A percentile compares a stretch with the other conserved stretches of the same genome.
These are phyloP conservation scores for Digitonthophagus gazella DNA, from an alignment of 2,888 invertebrate species.

Conservation along the genomic window DNA sequence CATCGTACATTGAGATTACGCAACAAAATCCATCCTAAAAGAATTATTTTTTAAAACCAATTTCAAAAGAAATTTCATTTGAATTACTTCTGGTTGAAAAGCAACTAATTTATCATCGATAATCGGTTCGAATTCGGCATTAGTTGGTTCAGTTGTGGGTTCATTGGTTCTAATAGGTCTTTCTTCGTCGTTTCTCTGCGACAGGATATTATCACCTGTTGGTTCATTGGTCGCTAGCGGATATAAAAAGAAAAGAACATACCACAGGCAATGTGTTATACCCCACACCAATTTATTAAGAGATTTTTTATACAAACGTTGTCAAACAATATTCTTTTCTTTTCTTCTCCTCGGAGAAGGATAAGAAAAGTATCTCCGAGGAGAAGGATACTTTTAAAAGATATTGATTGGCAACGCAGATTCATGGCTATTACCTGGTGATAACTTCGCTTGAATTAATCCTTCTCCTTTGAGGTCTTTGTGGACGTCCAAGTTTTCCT, in stretches of 20 bases:
- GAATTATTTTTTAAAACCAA: not conserved
- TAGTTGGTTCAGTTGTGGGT: constrained; percentile 21
- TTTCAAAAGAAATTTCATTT: not conserved
- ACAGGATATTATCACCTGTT: constrained; percentile 32
- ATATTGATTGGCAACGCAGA: not conserved
- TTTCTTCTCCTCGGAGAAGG: too few relatives aligned
- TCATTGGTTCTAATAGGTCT: constrained; percentile 16
- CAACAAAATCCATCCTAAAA: constrained; percentile 73
- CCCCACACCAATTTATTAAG: constrained; percentile 27
- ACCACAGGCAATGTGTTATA: constrained; percentile 42
- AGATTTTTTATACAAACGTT: not conserved
- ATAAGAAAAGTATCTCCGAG: not conserved
- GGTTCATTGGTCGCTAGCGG: constrained; percentile 40
- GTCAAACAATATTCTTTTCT: too few relatives aligned
- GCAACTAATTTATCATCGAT: constrained; percentile 31
- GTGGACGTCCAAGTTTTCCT: constrained; percentile 4
- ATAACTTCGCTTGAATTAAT: constrained; percentile 22
- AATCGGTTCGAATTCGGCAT: constrained; percentile 25
- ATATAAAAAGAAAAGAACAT: constrained; percentile 38
- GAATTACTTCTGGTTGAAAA: constrained; percentile 40
- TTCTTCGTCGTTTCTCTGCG: constrained; percentile 30
- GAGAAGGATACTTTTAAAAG: not conserved
- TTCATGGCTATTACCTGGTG: constrained; percentile 35
- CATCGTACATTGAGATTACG: constrained; percentile 80
- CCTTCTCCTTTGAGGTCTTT: constrained; percentile 19